phyloP scores from a whole-genome alignment of 2,113 vertebrate species.

The Rafetus swinhoei region DNA sequence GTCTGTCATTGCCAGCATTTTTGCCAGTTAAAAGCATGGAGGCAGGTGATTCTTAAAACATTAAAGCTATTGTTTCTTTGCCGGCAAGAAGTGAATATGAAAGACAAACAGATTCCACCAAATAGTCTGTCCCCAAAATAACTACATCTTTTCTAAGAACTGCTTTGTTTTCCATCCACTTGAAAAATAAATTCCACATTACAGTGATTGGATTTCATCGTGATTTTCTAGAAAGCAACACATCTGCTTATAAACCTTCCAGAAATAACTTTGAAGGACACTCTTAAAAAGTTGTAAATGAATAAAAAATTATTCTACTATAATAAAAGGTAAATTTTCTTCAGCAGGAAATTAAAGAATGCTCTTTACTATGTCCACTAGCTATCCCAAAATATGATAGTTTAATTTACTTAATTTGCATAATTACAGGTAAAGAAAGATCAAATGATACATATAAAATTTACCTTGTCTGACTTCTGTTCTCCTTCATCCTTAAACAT shows the following conservation, averaged over 20 bases:
- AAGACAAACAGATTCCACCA: not conserved
- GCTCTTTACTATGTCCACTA: not conserved
- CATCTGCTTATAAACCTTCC: not conserved
- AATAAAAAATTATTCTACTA: not conserved
- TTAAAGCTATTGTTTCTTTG: not conserved
- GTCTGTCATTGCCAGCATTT: not conserved
- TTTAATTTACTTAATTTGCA: not conserved
- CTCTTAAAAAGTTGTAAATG: not conserved
- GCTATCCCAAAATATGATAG: not conserved
- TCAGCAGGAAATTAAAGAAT: not conserved
- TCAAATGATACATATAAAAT: accelerated
- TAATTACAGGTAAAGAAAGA: not conserved
- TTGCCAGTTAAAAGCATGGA: not conserved
- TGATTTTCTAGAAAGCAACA: not conserved
- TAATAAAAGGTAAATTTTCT: not conserved
- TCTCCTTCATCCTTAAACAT: conserved; percentile 82
- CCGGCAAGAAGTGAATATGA: not conserved
- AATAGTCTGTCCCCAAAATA: not conserved
- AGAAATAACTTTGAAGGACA: not conserved
- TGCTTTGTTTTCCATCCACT: not conserved
- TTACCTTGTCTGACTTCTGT: conserved; percentile 86
- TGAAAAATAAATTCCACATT: not conserved
- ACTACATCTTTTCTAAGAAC: not conserved
- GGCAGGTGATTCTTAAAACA: not conserved
- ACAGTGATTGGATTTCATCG: accelerated